Base-by-base conservation (phyloP, 2,888 invertebrate species). In the Drosophila setosimentum region DNA sequence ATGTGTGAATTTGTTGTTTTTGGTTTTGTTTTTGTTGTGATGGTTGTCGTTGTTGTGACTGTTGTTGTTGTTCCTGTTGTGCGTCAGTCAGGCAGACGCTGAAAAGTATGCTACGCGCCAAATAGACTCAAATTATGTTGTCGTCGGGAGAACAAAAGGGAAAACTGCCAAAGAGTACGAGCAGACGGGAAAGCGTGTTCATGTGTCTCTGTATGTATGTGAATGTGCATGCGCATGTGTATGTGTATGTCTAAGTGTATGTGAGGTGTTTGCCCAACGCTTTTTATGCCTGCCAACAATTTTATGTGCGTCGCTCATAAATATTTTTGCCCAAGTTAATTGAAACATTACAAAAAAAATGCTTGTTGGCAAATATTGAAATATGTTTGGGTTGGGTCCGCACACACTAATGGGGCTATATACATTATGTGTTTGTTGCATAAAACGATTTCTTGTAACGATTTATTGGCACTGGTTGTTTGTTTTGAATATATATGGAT, bases 251-350 rank as follows among this genome's bases (percentile, higher is more conserved):
- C 30, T 54, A 8, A 40, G 16, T 50, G 51, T 49, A 16, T 57
- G 49, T 42, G 10, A 49, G n/a, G 42, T 71, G 83, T 74, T 59
- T 70, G 74, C 51, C 49, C 62, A 73, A 64, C 71, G 78, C 60
- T 83, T 84, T 86, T 84, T 84, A 83, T 86, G 82, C 79, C 73
- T 62, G 66, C 57, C 68, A 68, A 78, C 62, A 78, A 76, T 83
- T 82, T 75, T 64, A 61, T 68, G 77, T 63, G 82, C 80, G 61
- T 35, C 58, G 73, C 57, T 57, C 85, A 87, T 86, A 87, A 86
- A 86, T 86, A 87, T 85, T 85, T 83, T 85, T 81, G 79, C 78
- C 76, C 83, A 83, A 85, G 87, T 85, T 86, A 86, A 86, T 86
- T 86, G 86, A 86, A 86, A 86, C 86, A 86, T 86, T 85, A 86